These are phyloP conservation scores for Percina caprodes DNA, from an alignment of 2,113 vertebrate genomes.

Conservation along the genomic window DNA sequence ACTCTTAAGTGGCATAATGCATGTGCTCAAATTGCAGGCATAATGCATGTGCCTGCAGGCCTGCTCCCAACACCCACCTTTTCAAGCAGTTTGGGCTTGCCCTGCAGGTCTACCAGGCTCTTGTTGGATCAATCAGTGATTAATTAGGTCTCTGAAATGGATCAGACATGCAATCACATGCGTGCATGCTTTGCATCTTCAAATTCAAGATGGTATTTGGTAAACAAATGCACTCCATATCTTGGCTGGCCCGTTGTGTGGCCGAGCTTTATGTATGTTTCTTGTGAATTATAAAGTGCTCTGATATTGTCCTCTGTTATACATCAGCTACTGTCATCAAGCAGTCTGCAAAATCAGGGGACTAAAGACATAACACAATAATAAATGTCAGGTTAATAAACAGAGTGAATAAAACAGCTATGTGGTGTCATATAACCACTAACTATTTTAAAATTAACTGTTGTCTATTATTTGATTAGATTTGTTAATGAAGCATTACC, in stretches of 20 bases:
- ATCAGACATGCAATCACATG: slow-evolving; percentile 48
- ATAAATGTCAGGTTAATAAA: not conserved
- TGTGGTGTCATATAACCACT: not conserved
- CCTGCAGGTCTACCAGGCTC: slow-evolving; percentile 51
- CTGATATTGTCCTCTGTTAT: not conserved
- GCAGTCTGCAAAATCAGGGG: not conserved
- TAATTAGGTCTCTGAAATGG: slow-evolving; percentile 68
- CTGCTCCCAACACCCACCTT: not conserved
- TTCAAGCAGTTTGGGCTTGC: slow-evolving; percentile 20
- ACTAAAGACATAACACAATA: not conserved
- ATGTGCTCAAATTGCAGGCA: slow-evolving; percentile 8
- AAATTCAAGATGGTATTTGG: slow-evolving; percentile 12
- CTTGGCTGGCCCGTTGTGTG: not conserved
- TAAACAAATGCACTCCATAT: slow-evolving; percentile 8
- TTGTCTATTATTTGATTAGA: not conserved
- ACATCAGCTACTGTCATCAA: not conserved
- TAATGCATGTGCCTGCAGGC: slow-evolving; percentile 27
- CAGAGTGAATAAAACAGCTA: not conserved
- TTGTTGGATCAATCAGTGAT: slow-evolving; percentile 53
- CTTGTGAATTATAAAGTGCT: not conserved
- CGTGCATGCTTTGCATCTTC: slow-evolving; percentile 24
- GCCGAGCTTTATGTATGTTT: not conserved
- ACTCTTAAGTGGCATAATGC: slow-evolving; percentile 29
- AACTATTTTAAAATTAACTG: not conserved
- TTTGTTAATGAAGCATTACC: not conserved